Conservation (phyloP, 2,113 vertebrate genomes). For the Chlamydotis undulata region DNA sequence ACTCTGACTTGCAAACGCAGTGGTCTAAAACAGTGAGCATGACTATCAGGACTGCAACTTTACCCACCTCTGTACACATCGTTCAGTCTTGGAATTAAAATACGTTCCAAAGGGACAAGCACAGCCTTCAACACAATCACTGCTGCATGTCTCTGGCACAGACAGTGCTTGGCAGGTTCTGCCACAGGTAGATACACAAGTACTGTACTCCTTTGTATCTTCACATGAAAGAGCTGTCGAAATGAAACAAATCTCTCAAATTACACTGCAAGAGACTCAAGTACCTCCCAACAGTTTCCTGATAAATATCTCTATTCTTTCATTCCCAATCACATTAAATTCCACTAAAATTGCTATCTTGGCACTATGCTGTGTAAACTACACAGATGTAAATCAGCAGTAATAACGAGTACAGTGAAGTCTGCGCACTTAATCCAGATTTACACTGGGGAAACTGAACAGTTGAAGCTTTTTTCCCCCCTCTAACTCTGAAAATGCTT, state of each 20-base stretch:
- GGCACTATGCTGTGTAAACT: constrained; percentile 20
- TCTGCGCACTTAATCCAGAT: constrained; percentile 12
- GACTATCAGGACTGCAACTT: not conserved
- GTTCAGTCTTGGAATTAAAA: constrained; percentile 81
- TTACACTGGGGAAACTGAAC: not conserved
- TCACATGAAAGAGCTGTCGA: constrained; percentile 85
- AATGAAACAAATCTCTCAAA: constrained; percentile 33
- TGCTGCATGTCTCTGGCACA: constrained; percentile 79
- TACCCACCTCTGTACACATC: constrained; percentile 82
- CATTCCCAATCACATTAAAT: constrained; percentile 33
- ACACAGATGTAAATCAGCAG: constrained; percentile 28
- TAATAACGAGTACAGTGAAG: not conserved
- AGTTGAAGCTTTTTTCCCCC: not conserved
- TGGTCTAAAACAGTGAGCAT: not conserved
- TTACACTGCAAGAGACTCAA: not conserved
- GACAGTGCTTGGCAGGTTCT: constrained; percentile 87
- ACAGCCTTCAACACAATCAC: constrained; percentile 91
- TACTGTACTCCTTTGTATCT: constrained; percentile 89
- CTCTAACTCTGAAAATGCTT: not conserved
- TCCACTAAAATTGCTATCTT: constrained; percentile 44
- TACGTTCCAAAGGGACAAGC: constrained; percentile 87
- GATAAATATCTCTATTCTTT: constrained; percentile 41
- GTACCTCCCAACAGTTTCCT: not conserved
- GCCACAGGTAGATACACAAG: constrained; percentile 87
- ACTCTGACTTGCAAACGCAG: not conserved